Conservation (phyloP, 2,888 invertebrate species). For the Horisme vitalbata region DNA sequence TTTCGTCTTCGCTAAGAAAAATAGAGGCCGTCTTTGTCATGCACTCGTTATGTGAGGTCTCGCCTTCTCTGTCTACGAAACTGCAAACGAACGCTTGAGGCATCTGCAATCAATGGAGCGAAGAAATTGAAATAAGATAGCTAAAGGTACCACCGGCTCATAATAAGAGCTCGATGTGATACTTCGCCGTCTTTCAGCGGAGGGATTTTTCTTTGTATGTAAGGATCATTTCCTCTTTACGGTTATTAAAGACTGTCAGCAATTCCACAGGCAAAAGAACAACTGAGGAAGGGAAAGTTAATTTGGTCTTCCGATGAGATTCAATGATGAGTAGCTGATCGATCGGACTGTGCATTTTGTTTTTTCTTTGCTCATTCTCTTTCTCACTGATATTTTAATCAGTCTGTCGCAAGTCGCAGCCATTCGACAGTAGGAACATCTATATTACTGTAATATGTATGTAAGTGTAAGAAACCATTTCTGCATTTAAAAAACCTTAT, state of each 20-base stretch:
- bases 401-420: too few relatives aligned
- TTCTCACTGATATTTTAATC: not conserved
- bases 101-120: constrained; percentile 82
- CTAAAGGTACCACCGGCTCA: constrained; percentile 65
- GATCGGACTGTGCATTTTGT: constrained; percentile 9
- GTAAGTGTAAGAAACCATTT: too few relatives aligned
- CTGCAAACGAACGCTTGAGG: constrained; percentile 71
- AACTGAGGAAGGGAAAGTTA: constrained; percentile 13
- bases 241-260: constrained; percentile 33
- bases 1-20: constrained; percentile 69
- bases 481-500: too few relatives aligned
- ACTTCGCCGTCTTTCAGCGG: constrained; percentile 44
- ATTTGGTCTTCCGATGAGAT: constrained; percentile 15
- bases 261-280: constrained; percentile 24
- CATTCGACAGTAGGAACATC: too few relatives aligned
- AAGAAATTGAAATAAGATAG: constrained; percentile 81
- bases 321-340: constrained; percentile 9
- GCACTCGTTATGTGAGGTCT: constrained; percentile 37
- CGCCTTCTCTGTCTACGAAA: constrained; percentile 53
- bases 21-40: constrained; percentile 56
- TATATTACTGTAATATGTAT: too few relatives aligned
- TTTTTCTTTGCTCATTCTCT: not conserved
- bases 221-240: constrained; percentile 47
- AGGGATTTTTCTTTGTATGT: constrained; percentile 51
- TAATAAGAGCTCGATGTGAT: constrained; percentile 56